Evolutionary conservation across 2,113 vertebrate genomes (phyloP).

Genomic region (Morone saxatilis): DNA sequence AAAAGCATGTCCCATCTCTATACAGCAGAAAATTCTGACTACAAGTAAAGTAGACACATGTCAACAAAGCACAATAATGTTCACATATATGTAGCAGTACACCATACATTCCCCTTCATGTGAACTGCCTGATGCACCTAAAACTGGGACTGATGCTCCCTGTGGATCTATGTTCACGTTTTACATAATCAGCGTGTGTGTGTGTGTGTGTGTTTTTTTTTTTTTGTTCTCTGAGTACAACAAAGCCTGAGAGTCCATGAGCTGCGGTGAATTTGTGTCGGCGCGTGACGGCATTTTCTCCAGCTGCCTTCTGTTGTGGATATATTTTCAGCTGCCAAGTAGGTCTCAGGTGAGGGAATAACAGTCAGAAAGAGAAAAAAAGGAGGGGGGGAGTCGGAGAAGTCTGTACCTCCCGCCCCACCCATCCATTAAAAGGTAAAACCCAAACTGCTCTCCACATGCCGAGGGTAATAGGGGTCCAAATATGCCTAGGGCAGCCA

Average conservation of each 20-base stretch:
- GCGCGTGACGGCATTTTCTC: slow-evolving; percentile 31
- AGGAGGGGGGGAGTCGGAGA: not conserved
- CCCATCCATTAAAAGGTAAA: slow-evolving; percentile 63
- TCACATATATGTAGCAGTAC: not conserved
- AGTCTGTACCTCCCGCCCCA: slow-evolving; percentile 47
- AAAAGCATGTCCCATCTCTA: not conserved
- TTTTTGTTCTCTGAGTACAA: slow-evolving; percentile 39
- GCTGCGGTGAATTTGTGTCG: slow-evolving; percentile 14
- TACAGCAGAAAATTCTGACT: slow-evolving; percentile 3
- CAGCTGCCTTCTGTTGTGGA: slow-evolving; percentile 49
- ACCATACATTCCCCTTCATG: not conserved
- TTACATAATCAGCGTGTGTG: slow-evolving; percentile 35
- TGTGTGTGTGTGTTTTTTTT: not conserved
- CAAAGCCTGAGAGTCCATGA: slow-evolving; percentile 36
- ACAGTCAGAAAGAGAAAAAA: slow-evolving; percentile 30
- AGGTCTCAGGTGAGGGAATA: slow-evolving; percentile 63
- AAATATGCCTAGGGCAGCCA: slow-evolving; percentile 39
- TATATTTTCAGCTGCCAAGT: slow-evolving; percentile 71
- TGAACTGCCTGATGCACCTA: slow-evolving; percentile 17
- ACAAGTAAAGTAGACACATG: slow-evolving; percentile 25
- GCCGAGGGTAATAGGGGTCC: slow-evolving; percentile 62
- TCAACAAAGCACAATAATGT: slow-evolving; percentile 29
- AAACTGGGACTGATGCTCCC: slow-evolving; percentile 51
- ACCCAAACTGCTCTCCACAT: slow-evolving; percentile 48
- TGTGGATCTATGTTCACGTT: slow-evolving; percentile 26